These are phyloP conservation scores for Alaudala cheleensis DNA, from an alignment of 2,113 vertebrate genomes.

Conservation along the genomic window DNA sequence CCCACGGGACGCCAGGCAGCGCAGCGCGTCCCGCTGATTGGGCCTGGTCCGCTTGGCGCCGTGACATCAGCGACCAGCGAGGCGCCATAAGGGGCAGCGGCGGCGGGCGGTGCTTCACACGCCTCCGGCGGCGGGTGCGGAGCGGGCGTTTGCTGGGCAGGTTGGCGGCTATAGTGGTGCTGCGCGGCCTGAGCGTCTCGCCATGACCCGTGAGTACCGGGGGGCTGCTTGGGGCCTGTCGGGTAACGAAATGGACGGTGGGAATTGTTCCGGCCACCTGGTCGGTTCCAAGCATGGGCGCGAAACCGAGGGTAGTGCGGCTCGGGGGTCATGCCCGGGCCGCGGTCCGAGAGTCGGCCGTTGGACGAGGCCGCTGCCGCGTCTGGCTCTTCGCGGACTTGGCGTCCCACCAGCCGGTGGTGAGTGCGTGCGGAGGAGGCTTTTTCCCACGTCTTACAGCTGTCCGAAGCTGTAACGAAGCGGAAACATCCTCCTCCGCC, in stretches of 20 bases:
- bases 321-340: too few species aligned
- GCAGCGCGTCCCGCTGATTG: neutral
- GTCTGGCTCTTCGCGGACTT: accelerated
- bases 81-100: accelerated
- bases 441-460: neutral
- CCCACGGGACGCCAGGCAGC: too few species aligned
- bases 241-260: neutral
- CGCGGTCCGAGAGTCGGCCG: accelerated
- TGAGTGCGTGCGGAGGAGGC: neutral
- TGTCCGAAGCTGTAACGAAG: accelerated
- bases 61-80: neutral
- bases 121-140: accelerated
- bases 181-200: neutral
- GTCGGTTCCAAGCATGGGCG: too few species aligned
- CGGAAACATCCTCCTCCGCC: accelerated
- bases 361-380: accelerated
- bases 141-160: accelerated
- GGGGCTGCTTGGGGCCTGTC: accelerated
- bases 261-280: too few species aligned
- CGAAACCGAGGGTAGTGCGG: accelerated
- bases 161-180: too few species aligned
- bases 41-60: neutral
- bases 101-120: accelerated
- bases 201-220: constrained; percentile 3
- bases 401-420: neutral